Percentiles rank a stretch among this genome's conserved stretches.
These are phyloP conservation scores for Leptopterna dolabrata DNA, from an alignment of 2,888 invertebrate species.

Conservation along the genomic window DNA sequence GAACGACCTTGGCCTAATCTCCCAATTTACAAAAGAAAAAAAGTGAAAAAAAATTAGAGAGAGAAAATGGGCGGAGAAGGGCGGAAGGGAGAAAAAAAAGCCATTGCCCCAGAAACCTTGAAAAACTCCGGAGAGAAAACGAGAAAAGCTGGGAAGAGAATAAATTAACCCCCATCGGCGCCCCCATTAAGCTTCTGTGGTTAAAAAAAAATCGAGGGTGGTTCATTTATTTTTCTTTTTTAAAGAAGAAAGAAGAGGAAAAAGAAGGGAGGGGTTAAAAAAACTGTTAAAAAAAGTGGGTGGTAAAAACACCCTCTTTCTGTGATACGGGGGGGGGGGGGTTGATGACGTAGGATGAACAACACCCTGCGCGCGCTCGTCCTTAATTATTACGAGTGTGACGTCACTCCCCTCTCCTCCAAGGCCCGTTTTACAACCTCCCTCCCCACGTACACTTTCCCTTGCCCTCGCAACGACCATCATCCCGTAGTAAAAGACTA, in stretches of 20 bases:
- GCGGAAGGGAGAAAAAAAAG: not conserved
- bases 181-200: slow-evolving; percentile 20
- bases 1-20: slow-evolving; percentile 14
- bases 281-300: slow-evolving; percentile 8
- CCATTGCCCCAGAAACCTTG: slow-evolving; percentile 36
- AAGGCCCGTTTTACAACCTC: not conserved
- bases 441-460: not conserved
- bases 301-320: not conserved
- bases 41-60: not conserved
- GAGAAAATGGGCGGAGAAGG: not conserved
- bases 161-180: slow-evolving; percentile 42
- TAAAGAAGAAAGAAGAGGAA: not conserved
- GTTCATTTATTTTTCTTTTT: not conserved
- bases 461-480: not conserved
- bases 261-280: not conserved
- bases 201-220: not conserved
- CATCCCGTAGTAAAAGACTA: slow-evolving; percentile 37
- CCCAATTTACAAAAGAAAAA: not conserved
- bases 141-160: not conserved
- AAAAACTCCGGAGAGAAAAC: not conserved
- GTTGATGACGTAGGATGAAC: slow-evolving; percentile 38
- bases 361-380: slow-evolving; percentile 42
- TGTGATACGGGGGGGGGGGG: not conserved
- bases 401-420: not conserved
- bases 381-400: slow-evolving; percentile 33